Evolutionary conservation across 2,888 invertebrate genomes (phyloP), one percentile per base, ranked within the genome.

Genomic region (Polydesmus complanatus): DNA sequence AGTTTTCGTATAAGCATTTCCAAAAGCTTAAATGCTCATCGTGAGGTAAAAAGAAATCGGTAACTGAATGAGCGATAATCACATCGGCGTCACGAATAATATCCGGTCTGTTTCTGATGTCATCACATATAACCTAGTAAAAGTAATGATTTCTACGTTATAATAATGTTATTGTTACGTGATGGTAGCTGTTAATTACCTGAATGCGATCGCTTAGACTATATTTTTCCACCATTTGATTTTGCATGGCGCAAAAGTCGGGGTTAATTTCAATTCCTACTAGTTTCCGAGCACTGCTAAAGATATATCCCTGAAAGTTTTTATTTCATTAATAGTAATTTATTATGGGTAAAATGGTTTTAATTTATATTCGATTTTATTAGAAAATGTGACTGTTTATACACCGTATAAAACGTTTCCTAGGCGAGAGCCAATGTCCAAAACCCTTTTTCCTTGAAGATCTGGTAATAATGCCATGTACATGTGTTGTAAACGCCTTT

Each of bases 351-450:
- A n/a, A n/a, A n/a, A n/a, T n/a, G n/a, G n/a, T n/a, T n/a, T n/a
- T n/a, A n/a, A n/a, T n/a, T n/a, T n/a, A n/a, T n/a, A n/a, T n/a
- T n/a, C n/a, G n/a, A n/a, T n/a, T n/a, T n/a, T n/a, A n/a, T n/a
- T n/a, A n/a, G n/a, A n/a, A n/a, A n/a, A n/a, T n/a, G n/a, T n/a
- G n/a, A n/a, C n/a, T n/a, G n/a, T n/a, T n/a, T 68, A 68, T 76
- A 84, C 84, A 64, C 81, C 83, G 75, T 82, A 85, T 8, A 85
- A 74, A 58, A 85, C 79, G 61, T 81, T 81, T 55, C 85, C 85
- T 56, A 85, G 73, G 69, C 85, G 77, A 19, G 85, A 85, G 3
- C 85, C 85, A 60, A 86, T 75, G 73, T 86, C 85, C 27, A 86
- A 70, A 55, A 85, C 72, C 58, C 75, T 78, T 70, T 81, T 81